phyloP scores from a whole-genome alignment of 30 jellyfish, hydroid and myxozoan species.

The Turritopsis dohrnii region DNA sequence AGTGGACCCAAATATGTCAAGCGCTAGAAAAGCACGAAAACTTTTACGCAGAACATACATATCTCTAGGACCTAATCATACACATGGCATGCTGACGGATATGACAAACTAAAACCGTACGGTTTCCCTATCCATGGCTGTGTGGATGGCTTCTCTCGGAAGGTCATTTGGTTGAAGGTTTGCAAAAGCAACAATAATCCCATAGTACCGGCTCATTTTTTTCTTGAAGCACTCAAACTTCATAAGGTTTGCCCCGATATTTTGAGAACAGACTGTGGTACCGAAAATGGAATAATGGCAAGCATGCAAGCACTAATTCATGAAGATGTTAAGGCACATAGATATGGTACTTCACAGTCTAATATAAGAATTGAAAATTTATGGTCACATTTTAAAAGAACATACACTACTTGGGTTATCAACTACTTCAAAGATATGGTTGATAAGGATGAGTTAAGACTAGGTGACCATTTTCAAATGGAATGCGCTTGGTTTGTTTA shows the following conservation, averaged over 20 bases:
- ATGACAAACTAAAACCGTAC: neutral
- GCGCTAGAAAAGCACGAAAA: constrained; percentile 31
- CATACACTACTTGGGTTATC: neutral
- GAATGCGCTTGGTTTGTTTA: constrained; percentile 37
- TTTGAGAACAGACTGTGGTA: neutral
- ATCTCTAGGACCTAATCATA: neutral
- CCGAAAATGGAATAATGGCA: neutral
- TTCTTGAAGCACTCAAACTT: neutral
- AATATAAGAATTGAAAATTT: neutral
- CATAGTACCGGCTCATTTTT: too few species aligned
- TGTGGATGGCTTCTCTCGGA: neutral
- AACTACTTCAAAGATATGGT: neutral
- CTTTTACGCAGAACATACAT: neutral
- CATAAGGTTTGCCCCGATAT: neutral
- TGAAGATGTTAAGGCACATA: neutral
- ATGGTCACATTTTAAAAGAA: neutral
- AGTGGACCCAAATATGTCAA: constrained; percentile 49
- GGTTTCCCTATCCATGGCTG: neutral
- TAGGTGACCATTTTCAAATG: constrained; percentile 28
- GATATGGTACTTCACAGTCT: neutral
- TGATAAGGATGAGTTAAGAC: neutral
- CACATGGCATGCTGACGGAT: neutral
- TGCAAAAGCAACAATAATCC: neutral
- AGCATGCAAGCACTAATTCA: neutral
- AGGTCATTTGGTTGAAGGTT: neutral